These are phyloP conservation scores for Drosophila testacea DNA, from an alignment of 2,888 invertebrate species.

Conservation along the genomic window DNA sequence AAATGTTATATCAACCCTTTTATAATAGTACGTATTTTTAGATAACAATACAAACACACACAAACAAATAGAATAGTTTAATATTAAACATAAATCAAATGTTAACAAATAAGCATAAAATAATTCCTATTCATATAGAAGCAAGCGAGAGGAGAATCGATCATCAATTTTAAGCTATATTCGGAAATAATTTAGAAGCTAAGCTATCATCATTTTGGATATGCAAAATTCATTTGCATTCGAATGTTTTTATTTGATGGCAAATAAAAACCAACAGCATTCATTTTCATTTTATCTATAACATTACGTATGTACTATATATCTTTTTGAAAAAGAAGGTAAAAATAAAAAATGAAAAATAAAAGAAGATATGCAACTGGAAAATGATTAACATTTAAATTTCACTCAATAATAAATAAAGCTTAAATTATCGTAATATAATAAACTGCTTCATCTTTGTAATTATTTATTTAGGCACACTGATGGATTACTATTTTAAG, in stretches of 20 bases:
- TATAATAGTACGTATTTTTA: conserved; percentile 28
- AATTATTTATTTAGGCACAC: conserved; percentile 58
- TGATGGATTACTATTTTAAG: conserved; percentile 50
- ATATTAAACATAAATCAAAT: conserved; percentile 55
- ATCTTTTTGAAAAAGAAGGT: conserved; percentile 17
- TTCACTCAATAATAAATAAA: conserved; percentile 61
- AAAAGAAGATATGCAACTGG: conserved; percentile 22
- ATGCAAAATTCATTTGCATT: conserved; percentile 15
- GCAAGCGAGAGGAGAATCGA: conserved; percentile 22
- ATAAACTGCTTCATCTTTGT: conserved; percentile 46
- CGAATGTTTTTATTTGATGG: background rate
- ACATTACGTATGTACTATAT: conserved; percentile 25
- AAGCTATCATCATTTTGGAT: conserved; percentile 30
- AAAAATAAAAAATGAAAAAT: conserved; percentile 2
- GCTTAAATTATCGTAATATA: conserved; percentile 36
- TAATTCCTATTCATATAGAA: conserved; percentile 49
- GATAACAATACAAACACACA: conserved; percentile 17
- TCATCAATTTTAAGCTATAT: conserved; percentile 53
- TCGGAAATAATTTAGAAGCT: conserved; percentile 31
- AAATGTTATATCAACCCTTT: conserved; percentile 21
- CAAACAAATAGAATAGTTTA: conserved; percentile 53
- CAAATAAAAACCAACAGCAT: conserved; percentile 20
- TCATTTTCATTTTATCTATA: conserved; percentile 32
- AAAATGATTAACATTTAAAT: conserved; percentile 28
- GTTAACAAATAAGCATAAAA: conserved; percentile 54